Base-by-base conservation (phyloP, 92 coral and sea anemone genomes). In the Scolanthus callimorphus region DNA sequence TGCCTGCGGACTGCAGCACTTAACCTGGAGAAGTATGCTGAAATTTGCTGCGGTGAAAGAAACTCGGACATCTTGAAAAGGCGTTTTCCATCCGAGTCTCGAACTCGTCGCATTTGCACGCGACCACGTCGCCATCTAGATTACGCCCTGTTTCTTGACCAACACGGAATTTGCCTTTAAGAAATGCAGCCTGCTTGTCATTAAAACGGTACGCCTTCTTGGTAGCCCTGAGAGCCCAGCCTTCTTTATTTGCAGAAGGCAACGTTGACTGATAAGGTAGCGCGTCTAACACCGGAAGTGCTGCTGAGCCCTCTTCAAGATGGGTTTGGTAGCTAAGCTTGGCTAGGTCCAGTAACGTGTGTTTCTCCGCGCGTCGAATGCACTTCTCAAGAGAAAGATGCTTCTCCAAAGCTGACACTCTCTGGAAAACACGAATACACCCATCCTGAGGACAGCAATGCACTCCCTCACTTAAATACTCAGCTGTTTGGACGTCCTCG, bases 401-500 rank as follows among this genome's bases (percentile, higher is more conserved):
- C 73, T 55, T 73, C 43, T 72, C 76, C 34, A 79, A 49, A 31
- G 76, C 61, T 19, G 81, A 58, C 0, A 47, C 37, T 34, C 71
- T 60, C 34, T 80, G 86, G 30, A 72, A 80, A 27, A 73, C 81
- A 20, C 58, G 69, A 27, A 55, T 34, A 19, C 88, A 81, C 12
- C 88, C 88, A 11, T 81, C 73, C 43, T 75, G 55, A 24, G 88
- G 82, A 27, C 88, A 74, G 9, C n/a, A n/a, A n/a, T n/a, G n/a
- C n/a, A n/a, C n/a, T n/a, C n/a, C n/a, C n/a, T n/a, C n/a, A n/a
- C n/a, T n/a, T n/a, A n/a, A n/a, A n/a, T n/a, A n/a, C n/a, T n/a
- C n/a, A n/a, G n/a, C n/a, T n/a, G n/a, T n/a, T n/a, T n/a, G n/a
- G n/a, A n/a, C n/a, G n/a, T n/a, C n/a, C n/a, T n/a, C n/a, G n/a